phyloP scores from a whole-genome alignment of 2,888 invertebrate species.

The Lottia gigantea region DNA sequence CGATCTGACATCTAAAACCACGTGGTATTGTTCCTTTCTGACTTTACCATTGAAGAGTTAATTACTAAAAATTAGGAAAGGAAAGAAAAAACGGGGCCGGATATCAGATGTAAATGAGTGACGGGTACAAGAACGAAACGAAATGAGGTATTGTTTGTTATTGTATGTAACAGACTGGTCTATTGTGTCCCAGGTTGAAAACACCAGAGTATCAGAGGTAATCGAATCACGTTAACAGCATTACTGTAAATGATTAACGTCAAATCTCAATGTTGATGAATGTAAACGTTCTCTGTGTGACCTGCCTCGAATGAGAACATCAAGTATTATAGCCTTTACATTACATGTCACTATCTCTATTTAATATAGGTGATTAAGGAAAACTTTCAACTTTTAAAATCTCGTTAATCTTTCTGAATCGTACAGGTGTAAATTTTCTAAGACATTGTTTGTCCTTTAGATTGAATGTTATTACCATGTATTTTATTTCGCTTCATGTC shows the following conservation, averaged over 20 bases:
- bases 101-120: constrained; percentile 11
- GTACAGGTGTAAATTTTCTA: constrained; percentile 4
- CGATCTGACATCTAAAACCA: not conserved
- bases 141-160: constrained; percentile 4
- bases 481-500: too few relatives aligned
- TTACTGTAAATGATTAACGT: not conserved
- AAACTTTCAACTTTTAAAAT: constrained; percentile 2
- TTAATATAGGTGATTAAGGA: not conserved
- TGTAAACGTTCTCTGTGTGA: constrained; percentile 6
- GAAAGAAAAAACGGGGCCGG: constrained; percentile 10
- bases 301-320: not conserved
- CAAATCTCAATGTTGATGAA: constrained; percentile 4
- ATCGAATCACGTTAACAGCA: constrained; percentile 1
- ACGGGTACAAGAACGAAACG: constrained; percentile 10
- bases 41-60: constrained; percentile 5
- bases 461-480: too few relatives aligned
- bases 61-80: constrained; percentile 1
- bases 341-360: not conserved
- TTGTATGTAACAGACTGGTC: constrained; percentile 6
- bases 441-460: too few relatives aligned
- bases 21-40: constrained; percentile 3
- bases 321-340: constrained; percentile 4
- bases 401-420: not conserved
- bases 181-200: not conserved
- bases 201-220: not conserved